A percentile compares a stretch with the other conserved stretches of the same genome.
Evolutionary conservation across 1,140 invertebrate species (phyloP).

Genomic region (Brachionus rotundiformis): DNA sequence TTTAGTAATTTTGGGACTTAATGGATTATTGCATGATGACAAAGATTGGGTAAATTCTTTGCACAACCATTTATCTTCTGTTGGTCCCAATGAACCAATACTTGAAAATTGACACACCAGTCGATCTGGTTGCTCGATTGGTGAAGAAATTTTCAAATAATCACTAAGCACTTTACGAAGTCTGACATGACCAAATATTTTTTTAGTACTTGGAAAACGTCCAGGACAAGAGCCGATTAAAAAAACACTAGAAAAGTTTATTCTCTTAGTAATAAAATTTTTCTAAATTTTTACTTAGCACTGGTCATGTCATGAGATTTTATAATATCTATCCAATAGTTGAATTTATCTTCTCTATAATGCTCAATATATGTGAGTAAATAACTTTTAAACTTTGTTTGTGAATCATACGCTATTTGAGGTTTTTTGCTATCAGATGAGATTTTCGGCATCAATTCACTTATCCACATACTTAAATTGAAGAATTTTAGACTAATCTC

Average conservation of each 20-base stretch:
- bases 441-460: conserved; percentile 71
- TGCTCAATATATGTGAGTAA: conserved; percentile 77
- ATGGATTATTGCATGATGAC: conserved; percentile 54
- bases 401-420: conserved; percentile 71
- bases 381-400: conserved; percentile 80
- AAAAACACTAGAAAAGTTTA: conserved; percentile 76
- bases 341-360: conserved; percentile 73
- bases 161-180: conserved; percentile 65
- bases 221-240: conserved; percentile 82
- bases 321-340: conserved; percentile 72
- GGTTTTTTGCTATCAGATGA: conserved; percentile 45
- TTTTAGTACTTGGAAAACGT: conserved; percentile 67
- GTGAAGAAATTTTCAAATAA: conserved; percentile 58
- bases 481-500: background rate
- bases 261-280: no score
- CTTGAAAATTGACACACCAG: conserved; percentile 83
- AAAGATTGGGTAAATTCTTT: conserved; percentile 69
- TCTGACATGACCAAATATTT: conserved; percentile 73
- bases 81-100: conserved; percentile 79
- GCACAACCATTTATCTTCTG: conserved; percentile 72
- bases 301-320: conserved; percentile 68
- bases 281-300: conserved; percentile 70
- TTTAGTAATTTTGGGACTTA: conserved; percentile 29
- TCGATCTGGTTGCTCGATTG: conserved; percentile 59
- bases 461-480: conserved; percentile 74